A percentile compares a stretch with the other conserved stretches of the same genome.
These are phyloP conservation scores for Thymelicus lineola DNA, from an alignment of 2,888 invertebrate genomes.

Conservation along the genomic window DNA sequence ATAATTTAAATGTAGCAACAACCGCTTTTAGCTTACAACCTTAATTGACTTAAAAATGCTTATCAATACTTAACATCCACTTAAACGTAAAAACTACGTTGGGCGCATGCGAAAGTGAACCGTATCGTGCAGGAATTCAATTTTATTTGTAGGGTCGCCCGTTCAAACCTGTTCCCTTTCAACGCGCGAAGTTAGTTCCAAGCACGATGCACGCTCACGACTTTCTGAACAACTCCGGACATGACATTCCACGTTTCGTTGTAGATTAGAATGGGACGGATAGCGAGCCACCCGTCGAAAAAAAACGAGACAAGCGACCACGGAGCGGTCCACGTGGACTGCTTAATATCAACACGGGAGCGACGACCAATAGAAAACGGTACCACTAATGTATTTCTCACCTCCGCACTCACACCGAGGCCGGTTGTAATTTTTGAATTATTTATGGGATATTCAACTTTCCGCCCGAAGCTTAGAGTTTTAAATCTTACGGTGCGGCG, in stretches of 20 bases:
- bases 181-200: constrained; percentile 64
- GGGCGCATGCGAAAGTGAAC: constrained; percentile 50
- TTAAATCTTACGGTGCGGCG: constrained; percentile 61
- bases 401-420: constrained; percentile 84
- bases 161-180: constrained; percentile 63
- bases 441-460: constrained; percentile 72
- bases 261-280: constrained; percentile 84
- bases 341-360: constrained; percentile 84
- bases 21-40: constrained; percentile 85
- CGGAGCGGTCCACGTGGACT: constrained; percentile 84
- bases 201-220: constrained; percentile 86
- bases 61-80: constrained; percentile 69
- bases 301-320: constrained; percentile 82
- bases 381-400: constrained; percentile 86
- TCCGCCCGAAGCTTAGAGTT: constrained; percentile 59
- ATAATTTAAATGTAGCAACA: constrained; percentile 86
- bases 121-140: constrained; percentile 50
- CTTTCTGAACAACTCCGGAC: constrained; percentile 85
- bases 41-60: constrained; percentile 86
- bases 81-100: constrained; percentile 51
- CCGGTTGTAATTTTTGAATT: constrained; percentile 69
- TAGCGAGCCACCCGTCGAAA: constrained; percentile 76
- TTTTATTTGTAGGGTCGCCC: constrained; percentile 46
- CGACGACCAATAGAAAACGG: constrained; percentile 85
- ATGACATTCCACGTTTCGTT: constrained; percentile 85